Evolutionary conservation across 1,140 invertebrate species (phyloP), one percentile per base, ranked within the genome.

Genomic region (Babylonia areolata): DNA sequence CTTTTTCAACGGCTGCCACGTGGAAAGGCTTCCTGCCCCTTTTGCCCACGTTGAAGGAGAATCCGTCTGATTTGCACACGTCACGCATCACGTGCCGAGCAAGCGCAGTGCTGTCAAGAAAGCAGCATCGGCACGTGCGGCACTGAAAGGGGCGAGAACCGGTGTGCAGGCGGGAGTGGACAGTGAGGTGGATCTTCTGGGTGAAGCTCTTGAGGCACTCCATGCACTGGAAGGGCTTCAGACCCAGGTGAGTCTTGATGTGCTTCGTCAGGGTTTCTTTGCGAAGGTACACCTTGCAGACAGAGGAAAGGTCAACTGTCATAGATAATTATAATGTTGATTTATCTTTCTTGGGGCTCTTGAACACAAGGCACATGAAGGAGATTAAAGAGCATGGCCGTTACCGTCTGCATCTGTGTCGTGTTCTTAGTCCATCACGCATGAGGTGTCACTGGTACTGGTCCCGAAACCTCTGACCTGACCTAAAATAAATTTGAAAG

Each of bases 51-150:
- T 75, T 73, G 31, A 84, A 71, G 39, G 35, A 12, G 37, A 71
- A 71, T n/a, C 64, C 82, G 17, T 88, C 86, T 11, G 77, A 58
- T 40, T 84, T 84, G 42, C 86, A 88, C 20, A 80, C 69, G 37
- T 88, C 87, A 31, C 83, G 39, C 81, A 84, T 84, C 31, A 88
- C 82, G 80, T 88, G 87, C 75, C 85, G 85, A 11, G 87, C 87
- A 39, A 88, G 81, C 31, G 85, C 87, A 1, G 87, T 88, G 85
- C 87, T 88, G 87, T 88, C 87, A 33, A 88, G 82, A 46, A 88
- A 88, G 46, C 85, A 77, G 42, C 51, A 23, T 28, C 37, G 42
- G 64, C 87, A 88, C 17, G 79, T 40, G 39, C 77, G 81, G 69
- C 87, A 88, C 64, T 88, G 85, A 58, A 88, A 88, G 6, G 87